Evolutionary conservation across 2,888 invertebrate species (phyloP).

Genomic region (Neoascia interrupta): DNA sequence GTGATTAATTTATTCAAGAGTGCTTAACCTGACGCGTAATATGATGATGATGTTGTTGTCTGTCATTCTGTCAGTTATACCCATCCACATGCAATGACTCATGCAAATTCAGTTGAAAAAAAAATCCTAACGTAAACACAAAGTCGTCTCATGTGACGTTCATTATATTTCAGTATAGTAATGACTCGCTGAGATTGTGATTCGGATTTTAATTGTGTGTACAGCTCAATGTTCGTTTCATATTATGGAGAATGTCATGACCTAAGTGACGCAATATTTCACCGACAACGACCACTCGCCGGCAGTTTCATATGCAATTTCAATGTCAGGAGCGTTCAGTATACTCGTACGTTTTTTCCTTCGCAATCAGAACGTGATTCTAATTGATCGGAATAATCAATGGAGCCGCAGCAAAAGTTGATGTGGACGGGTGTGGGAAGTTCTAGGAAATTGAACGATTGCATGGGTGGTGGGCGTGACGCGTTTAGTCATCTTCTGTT

Average conservation of each 20-base stretch:
- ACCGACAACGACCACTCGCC: constrained; percentile 21
- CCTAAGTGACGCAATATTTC: constrained; percentile 37
- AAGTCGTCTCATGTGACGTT: constrained; percentile 14
- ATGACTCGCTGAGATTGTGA: constrained; percentile 13
- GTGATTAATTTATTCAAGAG: too few relatives aligned
- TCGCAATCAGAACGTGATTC: constrained; percentile 55
- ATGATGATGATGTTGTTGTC: constrained; percentile 7
- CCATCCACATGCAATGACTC: constrained; percentile 36
- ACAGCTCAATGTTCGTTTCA: background rate
- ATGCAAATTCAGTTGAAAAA: too few relatives aligned
- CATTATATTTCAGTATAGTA: constrained; percentile 16
- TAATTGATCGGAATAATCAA: constrained; percentile 59
- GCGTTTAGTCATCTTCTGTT: constrained; percentile 43
- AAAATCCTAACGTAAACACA: constrained; percentile 13
- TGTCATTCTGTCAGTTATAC: too few relatives aligned
- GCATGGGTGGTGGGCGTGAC: constrained; percentile 11
- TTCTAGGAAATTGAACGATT: constrained; percentile 50
- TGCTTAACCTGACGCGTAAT: background rate
- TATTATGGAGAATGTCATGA: constrained; percentile 26
- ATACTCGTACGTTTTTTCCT: background rate
- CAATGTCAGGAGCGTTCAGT: constrained; percentile 57
- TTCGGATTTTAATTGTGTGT: constrained; percentile 52
- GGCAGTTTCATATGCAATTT: constrained; percentile 18
- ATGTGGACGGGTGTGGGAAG: background rate
- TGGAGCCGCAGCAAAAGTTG: constrained; percentile 26